These are phyloP conservation scores for Aromia moschata DNA, from an alignment of 2,888 invertebrate species.

Conservation along the genomic window DNA sequence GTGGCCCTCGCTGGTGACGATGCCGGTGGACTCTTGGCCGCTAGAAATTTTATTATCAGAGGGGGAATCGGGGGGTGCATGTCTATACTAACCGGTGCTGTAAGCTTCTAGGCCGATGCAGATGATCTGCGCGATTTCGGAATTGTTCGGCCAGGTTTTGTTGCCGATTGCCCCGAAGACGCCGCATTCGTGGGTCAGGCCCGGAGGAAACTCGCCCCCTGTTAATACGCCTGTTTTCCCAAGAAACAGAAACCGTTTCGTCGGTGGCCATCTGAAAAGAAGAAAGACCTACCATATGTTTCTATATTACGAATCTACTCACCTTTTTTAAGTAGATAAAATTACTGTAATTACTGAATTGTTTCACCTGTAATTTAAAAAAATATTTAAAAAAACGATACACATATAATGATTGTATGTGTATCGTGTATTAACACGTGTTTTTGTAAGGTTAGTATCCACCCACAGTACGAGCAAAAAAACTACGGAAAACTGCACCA, in stretches of 20 bases:
- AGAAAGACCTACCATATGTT: no score
- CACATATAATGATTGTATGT: no score
- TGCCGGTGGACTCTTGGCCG: slow-evolving; percentile 98
- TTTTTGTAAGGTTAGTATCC: no score
- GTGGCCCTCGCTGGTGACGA: slow-evolving; percentile 89
- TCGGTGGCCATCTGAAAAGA: slow-evolving; percentile 24
- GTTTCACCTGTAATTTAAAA: no score
- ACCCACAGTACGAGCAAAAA: no score
- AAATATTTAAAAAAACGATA: no score
- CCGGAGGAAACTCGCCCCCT: slow-evolving; percentile 42
- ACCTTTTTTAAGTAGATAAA: no score
- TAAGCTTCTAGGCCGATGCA: slow-evolving; percentile 90
- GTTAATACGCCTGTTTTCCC: slow-evolving; percentile 35
- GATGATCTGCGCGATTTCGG: slow-evolving; percentile 89
- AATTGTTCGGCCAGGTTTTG: slow-evolving; percentile 45
- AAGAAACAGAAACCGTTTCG: slow-evolving; percentile 17
- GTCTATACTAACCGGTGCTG: slow-evolving; percentile 84
- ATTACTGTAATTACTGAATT: no score
- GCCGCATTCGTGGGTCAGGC: slow-evolving; percentile 90
- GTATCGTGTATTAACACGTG: no score
- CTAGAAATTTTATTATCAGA: slow-evolving; percentile 64
- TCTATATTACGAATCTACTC: no score
- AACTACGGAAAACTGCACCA: no score
- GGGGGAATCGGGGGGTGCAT: not conserved
- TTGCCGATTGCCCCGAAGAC: slow-evolving; percentile 93